These are phyloP conservation scores for Maconellicoccus hirsutus DNA, from an alignment of 1,140 invertebrate species.

Conservation along the genomic window DNA sequence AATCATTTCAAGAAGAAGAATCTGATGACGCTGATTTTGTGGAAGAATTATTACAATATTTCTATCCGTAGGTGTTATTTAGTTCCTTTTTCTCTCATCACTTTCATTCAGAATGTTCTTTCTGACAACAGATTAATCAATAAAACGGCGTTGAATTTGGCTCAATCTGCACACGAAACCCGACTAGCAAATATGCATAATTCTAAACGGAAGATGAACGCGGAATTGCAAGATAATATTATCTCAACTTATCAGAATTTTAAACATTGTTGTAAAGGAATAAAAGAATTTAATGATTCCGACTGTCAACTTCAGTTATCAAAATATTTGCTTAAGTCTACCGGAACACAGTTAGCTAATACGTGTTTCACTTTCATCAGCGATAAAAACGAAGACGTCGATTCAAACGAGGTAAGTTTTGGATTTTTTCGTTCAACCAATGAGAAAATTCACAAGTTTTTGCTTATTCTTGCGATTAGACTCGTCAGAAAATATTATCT, in stretches of 20 bases:
- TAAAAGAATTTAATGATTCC: conserved; percentile 48
- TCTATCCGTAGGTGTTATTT: conserved; percentile 44
- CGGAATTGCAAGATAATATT: conserved; percentile 67
- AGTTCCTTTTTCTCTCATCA: too few species aligned
- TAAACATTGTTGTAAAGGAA: conserved; percentile 72
- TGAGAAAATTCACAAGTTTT: too few species aligned
- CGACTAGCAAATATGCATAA: conserved; percentile 52
- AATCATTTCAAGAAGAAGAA: conserved; percentile 40
- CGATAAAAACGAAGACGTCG: conserved; percentile 24
- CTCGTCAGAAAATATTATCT: conserved; percentile 42
- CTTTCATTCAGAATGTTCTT: too few species aligned
- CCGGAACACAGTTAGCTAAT: conserved; percentile 70
- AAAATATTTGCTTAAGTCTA: conserved; percentile 72
- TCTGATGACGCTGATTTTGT: conserved; percentile 34
- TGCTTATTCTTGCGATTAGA: not conserved
- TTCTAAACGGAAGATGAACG: conserved; percentile 59
- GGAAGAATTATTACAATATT: conserved; percentile 41
- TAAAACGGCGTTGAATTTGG: conserved; percentile 43
- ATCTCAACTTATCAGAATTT: conserved; percentile 63
- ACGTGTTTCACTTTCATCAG: conserved; percentile 30
- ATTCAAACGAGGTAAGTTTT: conserved; percentile 8
- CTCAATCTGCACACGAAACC: conserved; percentile 56
- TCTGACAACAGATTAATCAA: conserved; percentile 35
- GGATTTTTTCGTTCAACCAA: too few species aligned
- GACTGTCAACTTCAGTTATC: conserved; percentile 52